Base-by-base conservation (phyloP, 2,797 vertebrate genomes). In the Percopsis omiscomaycus region DNA sequence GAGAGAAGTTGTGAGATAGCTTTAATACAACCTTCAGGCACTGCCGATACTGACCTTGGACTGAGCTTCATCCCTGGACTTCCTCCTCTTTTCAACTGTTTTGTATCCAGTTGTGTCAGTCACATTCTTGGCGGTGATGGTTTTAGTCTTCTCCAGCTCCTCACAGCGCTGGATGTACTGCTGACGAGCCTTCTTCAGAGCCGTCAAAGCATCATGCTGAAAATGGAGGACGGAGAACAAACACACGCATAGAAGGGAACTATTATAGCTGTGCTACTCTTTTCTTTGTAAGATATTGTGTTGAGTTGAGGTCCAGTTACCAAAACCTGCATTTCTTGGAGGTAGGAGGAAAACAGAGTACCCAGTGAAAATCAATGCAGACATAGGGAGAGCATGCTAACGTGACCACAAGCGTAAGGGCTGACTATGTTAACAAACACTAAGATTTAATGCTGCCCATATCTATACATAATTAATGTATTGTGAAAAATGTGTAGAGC, bases 81-180 rank as follows among this genome's bases (percentile, higher is more conserved):
- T 95, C 30, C 93, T 91, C 30, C 95, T 93, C 76, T 94, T 95
- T 80, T 98, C 96, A 70, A 97, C 86, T 53, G 94, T 95, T 82
- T 95, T 97, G 80, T 58, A 86, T 75, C 93, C 89, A 0, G 88
- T 84, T 4, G 89, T 77, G 0, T 94, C 94, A 0, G 95, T 94
- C 57, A 89, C 60, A 0, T 92, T 92, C 83, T 91, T 94, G 61
- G 92, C 91, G 0, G 91, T 92, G 64, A 91, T 6, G 0, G 83
- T 88, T 80, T 92, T 94, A 0, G 92, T 93, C 61, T 93, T 95
- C 77, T 94, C 90, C 22, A 96, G 81, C 42, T 98, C 96, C 57
- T 97, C 96, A 3, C 92, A 91, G 66, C 95, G 94, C 77, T 98
- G 95, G 1, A 66, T 0, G 53, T 98, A 98, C 37, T 95, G 95